A percentile compares a stretch with the other conserved stretches of the same genome.
phyloP scores from a whole-genome alignment of 2,888 invertebrate species.

The Ceramica pisi region DNA sequence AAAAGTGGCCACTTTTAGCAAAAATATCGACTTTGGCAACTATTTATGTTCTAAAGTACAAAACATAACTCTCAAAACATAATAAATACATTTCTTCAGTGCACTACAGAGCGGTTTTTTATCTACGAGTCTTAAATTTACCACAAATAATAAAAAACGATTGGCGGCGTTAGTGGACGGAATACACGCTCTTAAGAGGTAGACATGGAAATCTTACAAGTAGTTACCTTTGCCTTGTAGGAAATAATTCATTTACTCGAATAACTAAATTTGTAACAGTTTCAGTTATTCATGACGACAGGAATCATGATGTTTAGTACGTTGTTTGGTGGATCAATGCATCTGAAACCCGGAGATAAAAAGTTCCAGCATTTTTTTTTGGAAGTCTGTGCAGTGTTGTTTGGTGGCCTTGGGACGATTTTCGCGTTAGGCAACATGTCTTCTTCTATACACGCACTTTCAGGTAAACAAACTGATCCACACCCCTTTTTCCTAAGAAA shows the following conservation, averaged over 20 bases:
- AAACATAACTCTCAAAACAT: no score
- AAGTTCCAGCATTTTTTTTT: slow-evolving; percentile 45
- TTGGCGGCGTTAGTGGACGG: no score
- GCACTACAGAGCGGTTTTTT: no score
- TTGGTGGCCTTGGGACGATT: background rate
- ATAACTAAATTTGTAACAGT: slow-evolving; percentile 40
- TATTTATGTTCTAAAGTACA: no score
- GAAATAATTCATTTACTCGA: background rate
- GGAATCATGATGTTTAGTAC: slow-evolving; percentile 56
- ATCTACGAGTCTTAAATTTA: no score
- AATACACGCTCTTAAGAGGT: no score
- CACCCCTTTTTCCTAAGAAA: no score
- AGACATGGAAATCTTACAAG: background rate
- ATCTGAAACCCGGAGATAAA: slow-evolving; percentile 22
- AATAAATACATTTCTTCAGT: no score
- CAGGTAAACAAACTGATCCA: slow-evolving; percentile 31
- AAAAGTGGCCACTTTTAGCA: no score
- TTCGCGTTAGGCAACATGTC: background rate
- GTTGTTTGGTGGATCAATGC: slow-evolving; percentile 56
- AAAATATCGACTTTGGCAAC: no score
- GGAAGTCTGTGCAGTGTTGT: background rate
- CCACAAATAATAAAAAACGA: no score
- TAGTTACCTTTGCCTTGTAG: background rate
- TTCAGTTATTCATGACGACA: slow-evolving; percentile 51
- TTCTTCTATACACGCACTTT: background rate